Evolutionary conservation across 2,888 invertebrate genomes (phyloP), one percentile per base, ranked within the genome.

Genomic region (Calliopum simillimum): DNA sequence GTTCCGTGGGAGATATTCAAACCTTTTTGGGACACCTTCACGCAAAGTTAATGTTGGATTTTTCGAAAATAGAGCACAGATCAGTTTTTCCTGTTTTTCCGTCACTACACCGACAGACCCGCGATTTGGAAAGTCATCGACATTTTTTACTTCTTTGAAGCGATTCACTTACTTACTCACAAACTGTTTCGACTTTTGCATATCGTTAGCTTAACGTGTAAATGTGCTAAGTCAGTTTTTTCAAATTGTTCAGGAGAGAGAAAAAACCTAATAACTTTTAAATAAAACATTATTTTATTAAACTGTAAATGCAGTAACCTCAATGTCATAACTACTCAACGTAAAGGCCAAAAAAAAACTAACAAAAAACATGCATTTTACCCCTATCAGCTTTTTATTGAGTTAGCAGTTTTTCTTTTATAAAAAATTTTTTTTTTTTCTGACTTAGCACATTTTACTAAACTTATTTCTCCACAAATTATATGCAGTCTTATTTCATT

Each of bases 401-500:
- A 61, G 61, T 61, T 61, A 51, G 51, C 19, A 63, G 63, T 63
- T 63, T 63, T 63, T 63, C 63, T 63, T 63, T 51, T 51, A 51
- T 41, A n/a, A n/a, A n/a, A n/a, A n/a, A n/a, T n/a, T n/a, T n/a
- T 51, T 51, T 65, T 65, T 66, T 66, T 55, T 66, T 66, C 43
- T 66, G 64, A 64, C 44, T 61, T 61, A 61, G 61, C 61, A 61
- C 61, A 61, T 61, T 44, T 61, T 61, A 61, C 58, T 58, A 58
- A 43, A 61, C 61, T 61, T 43, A 43, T 61, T 61, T 61, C 61
- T 3, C 46, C 58, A 67, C 67, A 67, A 67, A 64, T 64, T 64
- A 64, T 64, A 64, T 64, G 64, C 64, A 64, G 64, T 64, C 64
- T 64, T 64, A 64, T 67, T 67, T 67, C 67, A 67, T 67, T 67